Evolutionary conservation across 2,888 invertebrate species (phyloP).

Genomic region (Tolmerus cingulatus): DNA sequence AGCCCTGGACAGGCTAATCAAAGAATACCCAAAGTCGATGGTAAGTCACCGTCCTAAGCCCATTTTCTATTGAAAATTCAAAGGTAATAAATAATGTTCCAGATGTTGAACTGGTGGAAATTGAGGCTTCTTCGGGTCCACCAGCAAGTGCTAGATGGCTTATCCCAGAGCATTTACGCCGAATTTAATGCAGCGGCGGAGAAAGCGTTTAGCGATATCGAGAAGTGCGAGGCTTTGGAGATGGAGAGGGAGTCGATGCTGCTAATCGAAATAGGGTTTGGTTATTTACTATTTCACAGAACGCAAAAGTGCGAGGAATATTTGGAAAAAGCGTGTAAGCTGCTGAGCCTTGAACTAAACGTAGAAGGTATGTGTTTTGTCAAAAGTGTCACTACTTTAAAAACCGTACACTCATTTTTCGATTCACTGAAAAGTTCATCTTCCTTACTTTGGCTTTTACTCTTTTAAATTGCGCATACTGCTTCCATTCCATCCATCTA

Average conservation of each 20-base stretch:
- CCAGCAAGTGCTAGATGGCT: slow-evolving; percentile 79
- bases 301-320: slow-evolving; percentile 75
- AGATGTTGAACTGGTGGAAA: slow-evolving; percentile 69
- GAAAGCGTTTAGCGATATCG: slow-evolving; percentile 43
- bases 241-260: slow-evolving; percentile 63
- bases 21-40: slow-evolving; percentile 52
- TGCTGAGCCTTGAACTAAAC: slow-evolving; percentile 73
- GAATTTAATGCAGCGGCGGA: slow-evolving; percentile 51
- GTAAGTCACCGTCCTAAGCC: neutral
- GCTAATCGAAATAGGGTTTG: slow-evolving; percentile 69
- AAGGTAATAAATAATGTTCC: slow-evolving; percentile 45
- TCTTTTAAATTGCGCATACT: too few relatives aligned
- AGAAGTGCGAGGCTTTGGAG: slow-evolving; percentile 53
- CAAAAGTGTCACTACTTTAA: neutral
- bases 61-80: neutral
- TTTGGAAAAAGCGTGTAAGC: slow-evolving; percentile 70
- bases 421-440: neutral
- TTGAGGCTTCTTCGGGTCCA: slow-evolving; percentile 77
- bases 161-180: slow-evolving; percentile 72
- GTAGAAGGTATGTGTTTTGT: slow-evolving; percentile 71
- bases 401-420: neutral
- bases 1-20: slow-evolving; percentile 60
- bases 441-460: too few relatives aligned
- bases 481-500: too few relatives aligned
- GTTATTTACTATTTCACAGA: slow-evolving; percentile 78